Evolutionary conservation across 2,888 invertebrate genomes (phyloP).

Genomic region (Alentia gelatinosa): DNA sequence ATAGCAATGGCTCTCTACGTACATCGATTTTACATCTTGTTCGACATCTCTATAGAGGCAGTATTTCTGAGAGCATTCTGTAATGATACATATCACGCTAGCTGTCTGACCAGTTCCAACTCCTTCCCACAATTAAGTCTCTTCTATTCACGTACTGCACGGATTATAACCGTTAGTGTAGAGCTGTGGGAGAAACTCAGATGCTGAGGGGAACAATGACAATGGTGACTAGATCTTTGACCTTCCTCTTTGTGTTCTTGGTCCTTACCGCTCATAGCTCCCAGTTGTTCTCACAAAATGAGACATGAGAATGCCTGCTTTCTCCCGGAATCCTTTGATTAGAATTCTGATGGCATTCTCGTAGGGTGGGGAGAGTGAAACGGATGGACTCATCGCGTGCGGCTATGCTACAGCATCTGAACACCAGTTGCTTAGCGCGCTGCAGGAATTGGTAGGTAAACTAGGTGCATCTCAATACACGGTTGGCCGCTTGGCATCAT

Average conservation of each 20-base stretch:
- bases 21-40: too few relatives aligned
- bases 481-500: background rate
- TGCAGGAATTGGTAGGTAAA: background rate
- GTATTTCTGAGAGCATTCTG: too few relatives aligned
- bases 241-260: background rate
- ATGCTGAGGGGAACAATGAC: background rate
- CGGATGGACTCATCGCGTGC: conserved; percentile 16
- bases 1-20: too few relatives aligned
- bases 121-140: background rate
- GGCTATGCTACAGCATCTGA: background rate
- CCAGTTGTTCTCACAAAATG: background rate
- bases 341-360: background rate
- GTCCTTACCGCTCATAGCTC: background rate
- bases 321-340: conserved; percentile 4
- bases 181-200: background rate
- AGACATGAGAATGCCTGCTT: background rate
- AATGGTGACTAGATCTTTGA: background rate
- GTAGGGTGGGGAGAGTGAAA: background rate
- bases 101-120: too few relatives aligned
- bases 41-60: too few relatives aligned
- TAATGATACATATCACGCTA: too few relatives aligned
- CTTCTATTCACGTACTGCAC: background rate
- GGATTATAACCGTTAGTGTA: background rate
- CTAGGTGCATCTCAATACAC: background rate
- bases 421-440: background rate